Base-by-base conservation (phyloP, 2,113 vertebrate genomes). In the Alouatta palliata region DNA sequence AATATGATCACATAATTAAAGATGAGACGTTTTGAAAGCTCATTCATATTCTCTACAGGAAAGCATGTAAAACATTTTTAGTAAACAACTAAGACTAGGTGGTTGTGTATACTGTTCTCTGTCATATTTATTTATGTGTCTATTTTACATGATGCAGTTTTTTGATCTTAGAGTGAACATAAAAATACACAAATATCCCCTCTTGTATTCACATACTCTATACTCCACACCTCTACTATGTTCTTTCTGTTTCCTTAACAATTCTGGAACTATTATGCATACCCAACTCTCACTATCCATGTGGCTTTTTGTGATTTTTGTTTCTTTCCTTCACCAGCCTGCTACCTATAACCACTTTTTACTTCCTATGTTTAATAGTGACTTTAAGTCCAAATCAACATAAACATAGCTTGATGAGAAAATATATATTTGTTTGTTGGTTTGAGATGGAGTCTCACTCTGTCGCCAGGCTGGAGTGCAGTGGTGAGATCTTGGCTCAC, bases 1-100 rank as follows among this genome's bases (percentile, higher is more conserved):
- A 73, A 73, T 52, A 45, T 37, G 3, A 3, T 80, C 35, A 73
- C 54, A 83, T 25, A 95, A 58, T 87, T 96, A 95, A 94, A 91
- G 35, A 54, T 23, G 23, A 89, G 20, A 64, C 71, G 3, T 14
- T 90, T 85, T 84, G 43, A 91, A 81, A 76, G 2, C n/a, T 88
- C 21, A 35, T 6, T 88, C 17, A 37, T 6, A 25, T 30, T 52
- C 45, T 68, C 43, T 35, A 45, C 3, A 95, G 56, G 3, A 64
- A 95, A 83, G 49, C 35, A 68, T 49, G 82, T 2, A n/a, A 68
- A 77, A 70, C 23, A 61, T 54, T 83, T 77, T 61, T 16, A 37
- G 82, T 66, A 80, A 94, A 77, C 32, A 79, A 6, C 3, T 84
- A 87, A 73, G 58, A 27, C 1, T 13, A 93, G 11, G 43, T 10